These are phyloP conservation scores for Phrynocephalus vlangalii DNA, from an alignment of 2,797 vertebrate genomes.

Conservation along the genomic window DNA sequence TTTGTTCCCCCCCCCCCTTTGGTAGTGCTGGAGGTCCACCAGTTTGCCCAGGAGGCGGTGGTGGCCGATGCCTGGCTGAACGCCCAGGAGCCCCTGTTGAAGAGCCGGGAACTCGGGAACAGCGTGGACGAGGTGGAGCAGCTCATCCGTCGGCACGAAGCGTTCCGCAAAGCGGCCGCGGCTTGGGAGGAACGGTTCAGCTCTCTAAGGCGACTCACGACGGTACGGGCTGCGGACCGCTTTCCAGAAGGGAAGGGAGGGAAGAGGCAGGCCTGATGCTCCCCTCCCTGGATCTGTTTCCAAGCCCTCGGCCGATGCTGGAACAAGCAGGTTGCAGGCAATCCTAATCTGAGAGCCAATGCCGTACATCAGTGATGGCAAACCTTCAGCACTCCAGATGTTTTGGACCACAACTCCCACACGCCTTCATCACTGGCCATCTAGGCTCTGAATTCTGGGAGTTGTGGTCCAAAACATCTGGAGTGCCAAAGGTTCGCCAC, in stretches of 20 bases:
- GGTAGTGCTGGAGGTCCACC: conserved; percentile 93
- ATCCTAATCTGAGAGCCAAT: too few species aligned
- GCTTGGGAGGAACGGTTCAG: conserved; percentile 97
- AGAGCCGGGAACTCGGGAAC: conserved; percentile 89
- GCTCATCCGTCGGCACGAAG: conserved; percentile 82
- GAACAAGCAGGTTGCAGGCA: too few species aligned
- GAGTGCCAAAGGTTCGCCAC: too few species aligned
- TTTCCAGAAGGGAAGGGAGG: too few species aligned
- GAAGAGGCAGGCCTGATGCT: background rate
- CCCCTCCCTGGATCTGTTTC: background rate
- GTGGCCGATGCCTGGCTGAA: conserved; percentile 96
- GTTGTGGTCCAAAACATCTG: too few species aligned
- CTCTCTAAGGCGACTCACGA: conserved; percentile 91
- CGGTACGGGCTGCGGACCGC: conserved; percentile 72
- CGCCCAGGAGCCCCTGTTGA: conserved; percentile 85
- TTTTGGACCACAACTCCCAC: too few species aligned
- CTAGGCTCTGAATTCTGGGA: too few species aligned
- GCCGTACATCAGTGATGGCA: too few species aligned
- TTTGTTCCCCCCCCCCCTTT: background rate
- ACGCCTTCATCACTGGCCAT: too few species aligned
- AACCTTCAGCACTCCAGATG: too few species aligned
- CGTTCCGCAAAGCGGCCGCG: conserved; percentile 66
- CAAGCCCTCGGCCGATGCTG: too few species aligned
- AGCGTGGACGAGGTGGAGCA: conserved; percentile 95
- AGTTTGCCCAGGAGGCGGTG: conserved; percentile 96